These are phyloP conservation scores for Sterna hirundo DNA, from an alignment of 2,113 vertebrate species.

Conservation along the genomic window DNA sequence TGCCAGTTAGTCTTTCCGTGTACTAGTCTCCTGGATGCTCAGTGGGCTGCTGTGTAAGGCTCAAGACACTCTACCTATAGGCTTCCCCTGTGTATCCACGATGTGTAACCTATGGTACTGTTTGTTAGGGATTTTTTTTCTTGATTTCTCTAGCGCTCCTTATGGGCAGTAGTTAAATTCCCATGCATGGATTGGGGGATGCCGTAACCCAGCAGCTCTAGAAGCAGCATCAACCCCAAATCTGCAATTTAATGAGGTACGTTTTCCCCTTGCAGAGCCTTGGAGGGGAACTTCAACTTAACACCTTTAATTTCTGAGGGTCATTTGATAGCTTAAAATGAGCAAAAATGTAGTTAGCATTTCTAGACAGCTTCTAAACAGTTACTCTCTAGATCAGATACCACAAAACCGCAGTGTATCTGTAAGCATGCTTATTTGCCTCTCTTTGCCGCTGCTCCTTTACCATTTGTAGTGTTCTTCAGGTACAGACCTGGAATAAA, in stretches of 20 bases:
- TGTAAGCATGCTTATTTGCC: not conserved
- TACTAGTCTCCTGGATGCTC: not conserved
- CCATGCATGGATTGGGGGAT: not conserved
- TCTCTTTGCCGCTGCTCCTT: not conserved
- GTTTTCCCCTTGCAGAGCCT: not conserved
- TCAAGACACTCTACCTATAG: not conserved
- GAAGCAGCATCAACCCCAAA: not conserved
- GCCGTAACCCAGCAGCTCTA: not conserved
- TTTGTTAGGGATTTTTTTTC: not conserved
- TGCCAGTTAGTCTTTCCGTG: not conserved
- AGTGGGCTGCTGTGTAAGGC: not conserved
- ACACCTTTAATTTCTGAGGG: not conserved
- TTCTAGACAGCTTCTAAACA: not conserved
- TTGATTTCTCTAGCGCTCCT: not conserved
- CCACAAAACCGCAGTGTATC: not conserved
- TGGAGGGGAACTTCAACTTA: not conserved
- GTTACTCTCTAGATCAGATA: not conserved
- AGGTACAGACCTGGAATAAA: not conserved
- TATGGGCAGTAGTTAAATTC: not conserved
- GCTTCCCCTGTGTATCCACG: not conserved
- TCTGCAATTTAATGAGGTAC: not conserved
- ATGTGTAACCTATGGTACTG: not conserved
- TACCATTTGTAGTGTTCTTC: not conserved
- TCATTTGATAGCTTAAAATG: not conserved
- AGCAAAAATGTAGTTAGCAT: not conserved